Evolutionary conservation across 2,888 invertebrate genomes (phyloP).

Genomic region (Pyrrhia umbra): DNA sequence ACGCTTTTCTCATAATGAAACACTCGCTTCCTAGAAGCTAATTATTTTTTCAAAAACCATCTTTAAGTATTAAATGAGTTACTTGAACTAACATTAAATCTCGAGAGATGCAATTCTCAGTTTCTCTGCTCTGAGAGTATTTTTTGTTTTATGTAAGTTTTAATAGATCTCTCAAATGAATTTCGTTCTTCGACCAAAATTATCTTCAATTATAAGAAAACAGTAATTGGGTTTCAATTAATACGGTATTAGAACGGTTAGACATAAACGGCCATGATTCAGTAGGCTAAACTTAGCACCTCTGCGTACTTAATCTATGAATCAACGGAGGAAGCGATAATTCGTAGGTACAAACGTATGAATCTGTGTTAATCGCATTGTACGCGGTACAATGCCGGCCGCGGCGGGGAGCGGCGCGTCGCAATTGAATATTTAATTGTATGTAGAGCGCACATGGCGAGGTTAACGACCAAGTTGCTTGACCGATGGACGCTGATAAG

Average conservation of each 20-base stretch:
- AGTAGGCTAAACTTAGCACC: constrained; percentile 59
- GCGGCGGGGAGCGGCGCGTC: constrained; percentile 69
- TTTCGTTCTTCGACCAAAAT: constrained; percentile 1
- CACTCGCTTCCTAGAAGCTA: constrained; percentile 28
- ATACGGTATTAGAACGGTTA: constrained; percentile 34
- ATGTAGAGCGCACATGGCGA: constrained; percentile 75
- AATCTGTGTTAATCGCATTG: constrained; percentile 75
- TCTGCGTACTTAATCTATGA: constrained; percentile 65
- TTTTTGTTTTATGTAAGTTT: constrained; percentile 10
- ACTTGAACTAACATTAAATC: constrained; percentile 27
- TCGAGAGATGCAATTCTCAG: constrained; percentile 28
- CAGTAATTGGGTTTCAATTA: constrained; percentile 38
- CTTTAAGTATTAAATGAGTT: constrained; percentile 30
- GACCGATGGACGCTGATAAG: constrained; percentile 65
- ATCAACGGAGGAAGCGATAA: constrained; percentile 57
- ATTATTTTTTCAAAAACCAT: constrained; percentile 44
- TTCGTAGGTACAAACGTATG: constrained; percentile 61
- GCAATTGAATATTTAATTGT: constrained; percentile 86
- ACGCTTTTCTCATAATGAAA: constrained; percentile 28
- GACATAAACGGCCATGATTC: constrained; percentile 43
- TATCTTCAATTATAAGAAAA: constrained; percentile 2
- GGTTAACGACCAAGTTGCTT: constrained; percentile 69
- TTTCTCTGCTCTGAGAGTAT: background rate
- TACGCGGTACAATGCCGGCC: constrained; percentile 70
- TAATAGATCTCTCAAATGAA: background rate